Base-by-base conservation (phyloP, 2,888 invertebrate genomes). In the Dinocampus coccinellae region DNA sequence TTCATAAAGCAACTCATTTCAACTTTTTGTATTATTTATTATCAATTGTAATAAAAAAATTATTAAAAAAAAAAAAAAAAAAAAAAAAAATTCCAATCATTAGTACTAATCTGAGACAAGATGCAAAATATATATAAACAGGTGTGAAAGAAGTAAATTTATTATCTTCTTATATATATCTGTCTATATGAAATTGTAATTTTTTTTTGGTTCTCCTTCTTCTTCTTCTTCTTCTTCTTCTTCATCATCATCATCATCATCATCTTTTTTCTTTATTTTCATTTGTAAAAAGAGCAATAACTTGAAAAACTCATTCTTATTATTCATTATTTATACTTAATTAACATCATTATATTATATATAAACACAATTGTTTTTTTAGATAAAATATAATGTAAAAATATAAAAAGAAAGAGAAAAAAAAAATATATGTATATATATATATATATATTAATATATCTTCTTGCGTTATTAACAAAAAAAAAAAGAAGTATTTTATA, bases 141-240 rank as follows among this genome's bases (percentile, higher is more conserved):
- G 47, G 47, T 47, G 47, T 47, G 16, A 47, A 47, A 47, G 57
- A 57, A 57, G 57, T 57, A 29, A 57, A 57, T 57, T 57, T n/a
- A 57, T 57, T 16, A n/a, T 57, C 29, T 26, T 57, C 29, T 29
- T 29, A 57, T 24, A 60, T 60, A 20, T 10, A 36, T 60, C 33
- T 20, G 34, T 16, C 16, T 60, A 58, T 26, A 29, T 58, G 20
- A 29, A 29, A n/a, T n/a, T n/a, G n/a, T n/a, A n/a, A n/a, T n/a
- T n/a, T n/a, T n/a, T n/a, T n/a, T n/a, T n/a, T n/a, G n/a, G n/a
- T n/a, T n/a, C n/a, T n/a, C n/a, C n/a, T n/a, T n/a, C n/a, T n/a
- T n/a, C n/a, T 7, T 7, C 3, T 29, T 29, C 7, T 29, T 29
- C 7, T 29, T 29, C n/a, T n/a, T 29, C 29, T 29, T 29, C n/a